Percentiles rank a stretch among this genome's conserved stretches.
Conservation (phyloP, 2,113 vertebrate species). For the Caretta caretta region DNA sequence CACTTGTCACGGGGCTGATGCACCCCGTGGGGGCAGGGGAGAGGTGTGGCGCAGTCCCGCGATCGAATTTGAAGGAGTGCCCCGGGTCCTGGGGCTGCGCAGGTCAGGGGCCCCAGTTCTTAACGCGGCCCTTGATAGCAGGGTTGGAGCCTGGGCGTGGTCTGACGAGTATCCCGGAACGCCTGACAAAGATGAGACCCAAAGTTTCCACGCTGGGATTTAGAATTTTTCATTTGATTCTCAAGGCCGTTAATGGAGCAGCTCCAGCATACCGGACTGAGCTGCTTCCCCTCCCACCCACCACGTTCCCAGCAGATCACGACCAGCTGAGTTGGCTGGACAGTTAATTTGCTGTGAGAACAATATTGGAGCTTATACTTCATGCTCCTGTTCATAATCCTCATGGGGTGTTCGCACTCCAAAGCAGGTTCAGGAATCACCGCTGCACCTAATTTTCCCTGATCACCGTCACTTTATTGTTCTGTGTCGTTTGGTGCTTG, state of each 20-base stretch:
- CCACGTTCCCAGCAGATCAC: neutral
- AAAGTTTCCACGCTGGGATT: neutral
- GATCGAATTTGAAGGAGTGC: too few relatives aligned
- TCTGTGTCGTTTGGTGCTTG: neutral
- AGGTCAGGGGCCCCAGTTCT: too few relatives aligned
- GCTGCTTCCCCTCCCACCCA: neutral
- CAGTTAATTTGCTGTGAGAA: neutral
- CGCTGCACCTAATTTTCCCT: accelerated
- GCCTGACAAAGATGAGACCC: too few relatives aligned
- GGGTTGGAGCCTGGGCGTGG: too few relatives aligned
- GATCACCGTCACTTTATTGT: accelerated
- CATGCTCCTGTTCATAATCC: neutral
- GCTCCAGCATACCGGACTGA: neutral
- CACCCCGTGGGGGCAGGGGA: too few relatives aligned
- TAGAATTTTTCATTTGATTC: neutral
- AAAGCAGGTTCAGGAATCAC: neutral
- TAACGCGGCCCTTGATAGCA: too few relatives aligned
- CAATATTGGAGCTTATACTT: neutral
- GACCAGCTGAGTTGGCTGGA: neutral
- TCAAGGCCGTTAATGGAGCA: neutral
- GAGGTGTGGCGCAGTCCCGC: too few relatives aligned
- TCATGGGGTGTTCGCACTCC: neutral
- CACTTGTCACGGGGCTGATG: too few relatives aligned
- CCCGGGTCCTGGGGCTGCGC: too few relatives aligned
- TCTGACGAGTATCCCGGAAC: too few relatives aligned